Conservation (phyloP, 2,797 vertebrate genomes). For the Propithecus perrieri region DNA sequence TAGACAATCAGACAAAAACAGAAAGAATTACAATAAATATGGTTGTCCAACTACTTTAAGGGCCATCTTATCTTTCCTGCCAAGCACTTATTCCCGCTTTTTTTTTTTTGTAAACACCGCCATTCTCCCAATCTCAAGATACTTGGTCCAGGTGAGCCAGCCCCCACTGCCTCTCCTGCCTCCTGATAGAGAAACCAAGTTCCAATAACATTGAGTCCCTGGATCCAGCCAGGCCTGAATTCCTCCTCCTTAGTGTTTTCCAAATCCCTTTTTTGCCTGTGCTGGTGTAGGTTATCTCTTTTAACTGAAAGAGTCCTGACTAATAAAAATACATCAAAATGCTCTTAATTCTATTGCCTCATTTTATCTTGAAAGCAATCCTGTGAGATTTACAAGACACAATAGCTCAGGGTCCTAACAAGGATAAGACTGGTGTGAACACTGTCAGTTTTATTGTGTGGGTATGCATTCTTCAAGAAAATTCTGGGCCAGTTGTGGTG, state of each 20-base stretch:
- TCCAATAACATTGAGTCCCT: background rate
- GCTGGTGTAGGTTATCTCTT: background rate
- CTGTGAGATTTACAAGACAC: background rate
- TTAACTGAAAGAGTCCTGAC: background rate
- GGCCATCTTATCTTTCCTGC: background rate
- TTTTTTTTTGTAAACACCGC: background rate
- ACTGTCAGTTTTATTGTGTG: background rate
- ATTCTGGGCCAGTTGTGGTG: background rate
- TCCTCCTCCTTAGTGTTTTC: background rate
- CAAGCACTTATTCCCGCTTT: background rate
- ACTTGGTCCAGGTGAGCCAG: background rate
- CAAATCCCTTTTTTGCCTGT: background rate
- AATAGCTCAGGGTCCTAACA: background rate
- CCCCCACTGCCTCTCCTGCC: too few relatives aligned
- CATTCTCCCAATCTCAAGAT: background rate
- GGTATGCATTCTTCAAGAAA: background rate
- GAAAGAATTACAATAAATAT: background rate
- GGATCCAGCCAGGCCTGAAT: slow-evolving; percentile 13
- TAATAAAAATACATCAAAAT: background rate
- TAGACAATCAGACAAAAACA: background rate
- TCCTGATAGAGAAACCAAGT: background rate
- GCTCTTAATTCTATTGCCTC: background rate
- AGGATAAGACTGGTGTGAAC: background rate
- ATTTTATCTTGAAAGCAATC: background rate
- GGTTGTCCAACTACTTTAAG: background rate